Evolutionary conservation across 2,113 vertebrate genomes (phyloP), one percentile per base, ranked within the genome.

Genomic region (Chaetops frenatus): DNA sequence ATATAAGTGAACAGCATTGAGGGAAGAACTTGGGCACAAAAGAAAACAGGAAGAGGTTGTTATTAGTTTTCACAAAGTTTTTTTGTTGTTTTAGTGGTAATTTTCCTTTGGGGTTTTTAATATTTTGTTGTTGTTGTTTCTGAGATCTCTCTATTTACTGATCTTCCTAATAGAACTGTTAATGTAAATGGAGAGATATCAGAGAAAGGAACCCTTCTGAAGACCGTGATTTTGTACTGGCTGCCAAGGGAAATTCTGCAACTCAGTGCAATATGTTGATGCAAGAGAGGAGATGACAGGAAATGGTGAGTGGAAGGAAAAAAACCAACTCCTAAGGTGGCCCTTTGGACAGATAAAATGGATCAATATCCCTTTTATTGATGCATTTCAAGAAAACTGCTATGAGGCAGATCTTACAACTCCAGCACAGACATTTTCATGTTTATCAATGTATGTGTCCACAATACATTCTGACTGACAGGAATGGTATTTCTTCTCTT

Each of bases 81-180:
- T 72, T 74, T 83, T 53, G 4, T 47, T 42, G 10, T 17, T 72
- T 60, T 48, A 48, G 6, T 7, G 8, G 5, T 10, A 36, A 31
- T 69, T 73, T 45, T 25, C 4, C 42, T 2, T 1, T 76, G 16
- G 0, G 5, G 2, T 4, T 36, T 64, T 60, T 51, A 4, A 8
- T 71, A 19, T 14, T 14, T 69, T 25, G n/a, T n/a, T n/a, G n/a
- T n/a, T n/a, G n/a, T 58, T 47, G 56, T 66, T 87, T 7, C n/a
- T 70, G 13, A 13, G 2, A 62, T 3, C 5, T 42, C 18, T 28
- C 7, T 69, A 4, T 79, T 92, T 85, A 23, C 35, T 18, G 4
- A n/a, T 47, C 10, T 79, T 71, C 64, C 15, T n/a, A n/a, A n/a
- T 25, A 54, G 18, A 28, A 94, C 22, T 0, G 0, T 17, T 23